phyloP scores from a whole-genome alignment of 2,888 invertebrate species.

The Cinara cedri region DNA sequence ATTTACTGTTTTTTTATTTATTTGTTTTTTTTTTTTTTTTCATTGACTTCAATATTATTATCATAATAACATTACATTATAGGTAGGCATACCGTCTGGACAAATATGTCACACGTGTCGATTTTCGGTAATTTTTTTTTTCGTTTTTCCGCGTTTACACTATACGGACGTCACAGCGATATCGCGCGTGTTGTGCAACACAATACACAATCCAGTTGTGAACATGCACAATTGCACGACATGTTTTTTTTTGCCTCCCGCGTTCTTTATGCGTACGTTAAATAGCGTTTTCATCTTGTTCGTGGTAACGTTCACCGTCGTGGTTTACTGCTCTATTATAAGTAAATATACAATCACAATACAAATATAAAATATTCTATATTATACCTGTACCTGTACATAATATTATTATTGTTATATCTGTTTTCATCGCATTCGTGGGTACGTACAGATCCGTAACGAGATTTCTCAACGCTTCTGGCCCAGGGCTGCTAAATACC shows the following conservation, averaged over 20 bases:
- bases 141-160: background rate
- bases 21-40: no score
- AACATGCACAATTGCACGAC: conserved; percentile 17
- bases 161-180: background rate
- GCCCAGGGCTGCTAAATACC: no score
- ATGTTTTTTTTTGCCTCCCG: background rate
- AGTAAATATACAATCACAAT: conserved; percentile 34
- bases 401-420: no score
- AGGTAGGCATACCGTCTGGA: background rate
- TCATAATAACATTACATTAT: no score
- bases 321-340: conserved; percentile 15
- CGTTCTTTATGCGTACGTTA: background rate
- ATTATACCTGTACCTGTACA: no score
- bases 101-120: conserved; percentile 4
- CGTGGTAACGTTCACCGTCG: background rate
- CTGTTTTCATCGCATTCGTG: no score
- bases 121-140: background rate
- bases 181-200: background rate
- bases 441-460: no score
- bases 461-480: no score
- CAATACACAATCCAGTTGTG: background rate
- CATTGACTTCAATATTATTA: no score
- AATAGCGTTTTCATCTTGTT: background rate
- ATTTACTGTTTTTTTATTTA: no score
- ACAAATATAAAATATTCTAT: no score